Evolutionary conservation across 2,888 invertebrate genomes (phyloP), one percentile per base, ranked within the genome.

Genomic region (Scaptomyza caliginosa): DNA sequence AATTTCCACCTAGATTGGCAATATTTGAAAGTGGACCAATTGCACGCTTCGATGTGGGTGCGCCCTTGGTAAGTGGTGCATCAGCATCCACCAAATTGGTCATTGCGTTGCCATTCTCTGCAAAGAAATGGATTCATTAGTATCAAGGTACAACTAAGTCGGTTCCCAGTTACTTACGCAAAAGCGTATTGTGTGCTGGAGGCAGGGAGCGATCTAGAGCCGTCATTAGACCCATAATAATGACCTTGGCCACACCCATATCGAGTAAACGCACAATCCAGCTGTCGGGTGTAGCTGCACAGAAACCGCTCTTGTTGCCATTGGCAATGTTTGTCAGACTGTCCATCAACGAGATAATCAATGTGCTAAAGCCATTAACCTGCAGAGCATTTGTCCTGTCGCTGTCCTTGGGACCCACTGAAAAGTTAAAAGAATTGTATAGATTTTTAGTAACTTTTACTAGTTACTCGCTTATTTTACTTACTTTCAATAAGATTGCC

Each of bases 221-320:
- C 0, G 77, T 84, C 64, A 81, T 49, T 2, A 86, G 42, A 2
- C 81, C 68, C 62, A 81, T 49, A 0, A 80, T 70, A 1, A 84
- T 80, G 4, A 68, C 64, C 55, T 70, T 67, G 4, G 60, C 54
- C 10, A 82, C 74, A 4, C 77, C 82, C 85, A 86, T 77, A 1
- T 71, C 42, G 2, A 86, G 49, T 0, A 86, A 67, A 11, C 82
- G 85, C 0, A 81, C 81, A 1, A 81, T 63, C 81, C 87, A 82
- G 17, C 65, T 69, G 0, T 77, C 63, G 0, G 62, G 24, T 2
- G 67, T 54, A 0, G 87, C 81, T 1, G 87, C 71, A 48, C 81
- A 82, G 42, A 84, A 52, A 4, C 69, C 74, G 6, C 77, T 86
- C n/a, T 36, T 32, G 7, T 70, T 36, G 2, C 87, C 87, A 2